A percentile compares a stretch with the other conserved stretches of the same genome.
These are phyloP conservation scores for Maniola hyperantus DNA, from an alignment of 2,888 invertebrate genomes.

Conservation along the genomic window DNA sequence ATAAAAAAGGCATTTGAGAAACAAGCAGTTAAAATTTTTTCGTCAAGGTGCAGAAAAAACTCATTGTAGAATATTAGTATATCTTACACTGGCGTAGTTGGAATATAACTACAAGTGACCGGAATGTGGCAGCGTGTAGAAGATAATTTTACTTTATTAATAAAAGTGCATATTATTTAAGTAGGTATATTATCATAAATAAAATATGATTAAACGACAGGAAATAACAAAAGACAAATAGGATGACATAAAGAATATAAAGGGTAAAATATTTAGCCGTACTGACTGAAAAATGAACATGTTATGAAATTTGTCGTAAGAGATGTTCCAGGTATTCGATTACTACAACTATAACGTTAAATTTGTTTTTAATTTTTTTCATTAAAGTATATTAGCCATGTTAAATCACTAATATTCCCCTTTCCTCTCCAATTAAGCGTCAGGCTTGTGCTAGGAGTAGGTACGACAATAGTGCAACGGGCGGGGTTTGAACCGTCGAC, in stretches of 20 bases:
- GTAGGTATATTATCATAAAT: constrained; percentile 19
- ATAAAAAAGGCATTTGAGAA: constrained; percentile 5
- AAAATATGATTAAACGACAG: constrained; percentile 2
- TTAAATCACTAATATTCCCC: too few species aligned
- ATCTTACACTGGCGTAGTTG: constrained; percentile 86
- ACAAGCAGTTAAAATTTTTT: constrained; percentile 6
- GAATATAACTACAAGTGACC: constrained; percentile 78
- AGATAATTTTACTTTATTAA: constrained; percentile 40
- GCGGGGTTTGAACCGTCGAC: too few species aligned
- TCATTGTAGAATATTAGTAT: constrained; percentile 42
- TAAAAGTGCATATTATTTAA: constrained; percentile 25
- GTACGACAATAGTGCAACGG: too few species aligned
- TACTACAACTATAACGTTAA: constrained; percentile 14
- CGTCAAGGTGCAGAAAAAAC: constrained; percentile 19
- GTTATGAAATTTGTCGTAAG: constrained; percentile 59
- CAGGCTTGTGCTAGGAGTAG: too few species aligned
- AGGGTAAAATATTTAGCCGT: not conserved
- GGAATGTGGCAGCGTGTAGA: constrained; percentile 76
- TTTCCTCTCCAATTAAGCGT: too few species aligned
- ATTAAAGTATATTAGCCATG: too few species aligned
- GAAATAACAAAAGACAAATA: constrained; percentile 20
- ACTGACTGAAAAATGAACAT: constrained; percentile 25
- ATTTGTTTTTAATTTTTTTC: too few species aligned
- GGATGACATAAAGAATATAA: constrained; percentile 10
- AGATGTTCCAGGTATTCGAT: constrained; percentile 69